These are phyloP conservation scores for Furcula furcula DNA, from an alignment of 2,888 invertebrate genomes.

Conservation along the genomic window DNA sequence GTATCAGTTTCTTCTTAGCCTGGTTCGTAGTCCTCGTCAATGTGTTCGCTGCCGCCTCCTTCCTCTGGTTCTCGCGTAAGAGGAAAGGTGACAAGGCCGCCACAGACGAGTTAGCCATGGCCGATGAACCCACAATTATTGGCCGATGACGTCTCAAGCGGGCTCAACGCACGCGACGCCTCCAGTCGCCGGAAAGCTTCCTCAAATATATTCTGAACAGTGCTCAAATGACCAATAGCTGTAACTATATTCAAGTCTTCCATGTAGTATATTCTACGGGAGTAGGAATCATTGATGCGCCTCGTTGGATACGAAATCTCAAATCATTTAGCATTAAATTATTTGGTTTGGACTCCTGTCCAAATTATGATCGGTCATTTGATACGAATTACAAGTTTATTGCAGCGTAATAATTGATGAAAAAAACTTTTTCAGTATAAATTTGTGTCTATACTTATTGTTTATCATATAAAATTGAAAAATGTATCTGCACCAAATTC, in stretches of 20 bases:
- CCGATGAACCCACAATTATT: constrained; percentile 92
- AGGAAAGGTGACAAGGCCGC: constrained; percentile 92
- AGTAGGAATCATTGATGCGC: constrained; percentile 29
- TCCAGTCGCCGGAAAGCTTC: constrained; percentile 48
- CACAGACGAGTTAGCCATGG: constrained; percentile 91
- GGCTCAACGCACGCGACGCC: constrained; percentile 36
- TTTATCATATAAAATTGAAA: too few relatives aligned
- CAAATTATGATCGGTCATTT: constrained; percentile 3
- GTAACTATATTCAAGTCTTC: constrained; percentile 66
- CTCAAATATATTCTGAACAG: constrained; percentile 69
- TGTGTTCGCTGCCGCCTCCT: constrained; percentile 85
- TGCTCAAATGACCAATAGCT: constrained; percentile 78
- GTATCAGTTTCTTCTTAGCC: constrained; percentile 87
- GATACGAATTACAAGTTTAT: not conserved
- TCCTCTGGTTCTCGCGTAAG: constrained; percentile 91
- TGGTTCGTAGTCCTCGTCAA: constrained; percentile 90
- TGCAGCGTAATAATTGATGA: not conserved
- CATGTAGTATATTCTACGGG: constrained; percentile 47
- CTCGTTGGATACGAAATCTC: constrained; percentile 7
- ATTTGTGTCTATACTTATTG: too few relatives aligned
- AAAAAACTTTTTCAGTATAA: not conserved
- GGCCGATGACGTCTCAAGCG: constrained; percentile 79
- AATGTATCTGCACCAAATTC: not conserved
- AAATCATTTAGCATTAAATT: not conserved
- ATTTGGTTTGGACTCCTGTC: not conserved